Conservation (phyloP, 2,888 invertebrate genomes). For the Polyommatus icarus region DNA sequence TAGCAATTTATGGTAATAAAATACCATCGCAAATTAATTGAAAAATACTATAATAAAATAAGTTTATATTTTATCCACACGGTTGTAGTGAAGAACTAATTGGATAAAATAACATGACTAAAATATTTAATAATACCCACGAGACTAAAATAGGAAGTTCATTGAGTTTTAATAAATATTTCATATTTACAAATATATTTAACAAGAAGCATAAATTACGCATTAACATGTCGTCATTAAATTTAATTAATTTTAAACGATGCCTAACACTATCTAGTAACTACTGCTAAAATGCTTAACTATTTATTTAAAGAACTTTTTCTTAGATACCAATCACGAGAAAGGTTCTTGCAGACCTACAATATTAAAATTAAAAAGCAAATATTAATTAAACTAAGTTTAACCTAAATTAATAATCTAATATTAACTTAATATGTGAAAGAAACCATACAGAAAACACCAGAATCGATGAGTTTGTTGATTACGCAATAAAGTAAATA, state of each 20-base stretch:
- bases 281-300: too few relatives aligned
- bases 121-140: background rate
- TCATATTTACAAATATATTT: too few relatives aligned
- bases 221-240: too few relatives aligned
- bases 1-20: background rate
- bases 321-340: too few relatives aligned
- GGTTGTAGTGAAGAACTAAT: background rate
- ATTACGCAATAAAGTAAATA: constrained; percentile 6
- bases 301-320: too few relatives aligned
- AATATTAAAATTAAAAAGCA: too few relatives aligned
- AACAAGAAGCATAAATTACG: too few relatives aligned
- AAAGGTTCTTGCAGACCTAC: too few relatives aligned
- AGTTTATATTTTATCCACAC: too few relatives aligned
- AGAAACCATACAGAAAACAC: background rate
- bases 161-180: background rate
- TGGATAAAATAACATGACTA: background rate
- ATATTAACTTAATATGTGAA: background rate
- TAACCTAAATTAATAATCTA: background rate
- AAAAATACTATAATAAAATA: background rate
- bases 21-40: background rate
- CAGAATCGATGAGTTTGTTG: background rate
- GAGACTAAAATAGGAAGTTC: background rate
- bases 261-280: too few relatives aligned
- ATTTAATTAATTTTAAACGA: too few relatives aligned
- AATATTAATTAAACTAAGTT: too few relatives aligned